A percentile compares a stretch with the other conserved stretches of the same genome.
phyloP scores from a whole-genome alignment of 2,888 invertebrate species.

The Lacanobia oleracea region DNA sequence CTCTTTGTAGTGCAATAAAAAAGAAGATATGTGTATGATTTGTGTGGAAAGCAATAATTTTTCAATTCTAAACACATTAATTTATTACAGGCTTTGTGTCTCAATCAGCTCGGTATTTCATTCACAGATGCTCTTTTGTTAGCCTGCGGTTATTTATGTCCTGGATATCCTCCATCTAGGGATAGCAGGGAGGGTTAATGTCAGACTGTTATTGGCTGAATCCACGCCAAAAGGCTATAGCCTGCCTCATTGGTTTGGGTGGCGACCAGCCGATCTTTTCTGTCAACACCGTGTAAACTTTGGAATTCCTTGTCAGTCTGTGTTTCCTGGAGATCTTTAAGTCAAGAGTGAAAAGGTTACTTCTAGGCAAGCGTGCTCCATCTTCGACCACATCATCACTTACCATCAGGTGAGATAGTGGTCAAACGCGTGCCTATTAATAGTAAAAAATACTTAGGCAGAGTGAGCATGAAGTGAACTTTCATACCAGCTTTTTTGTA shows the following conservation, averaged over 20 bases:
- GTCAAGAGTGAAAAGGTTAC: too few relatives aligned
- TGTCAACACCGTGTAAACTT: too few relatives aligned
- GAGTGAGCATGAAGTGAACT: too few relatives aligned
- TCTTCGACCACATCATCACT: too few relatives aligned
- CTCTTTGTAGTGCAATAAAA: conserved; percentile 43
- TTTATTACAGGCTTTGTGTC: conserved; percentile 29
- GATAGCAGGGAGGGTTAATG: not conserved
- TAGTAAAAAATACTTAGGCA: too few relatives aligned
- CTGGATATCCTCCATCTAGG: not conserved
- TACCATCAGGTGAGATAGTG: too few relatives aligned
- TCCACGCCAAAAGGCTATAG: not conserved
- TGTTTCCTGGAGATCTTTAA: too few relatives aligned
- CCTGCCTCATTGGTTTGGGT: not conserved
- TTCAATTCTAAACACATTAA: conserved; percentile 35
- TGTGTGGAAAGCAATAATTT: conserved; percentile 39
- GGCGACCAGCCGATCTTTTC: not conserved
- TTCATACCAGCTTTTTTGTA: too few relatives aligned
- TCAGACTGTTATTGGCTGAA: not conserved
- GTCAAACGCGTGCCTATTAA: too few relatives aligned
- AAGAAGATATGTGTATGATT: conserved; percentile 28
- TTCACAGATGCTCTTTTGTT: conserved; percentile 27
- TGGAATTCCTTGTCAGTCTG: too few relatives aligned
- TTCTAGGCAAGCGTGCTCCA: too few relatives aligned
- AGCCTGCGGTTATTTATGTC: conserved; percentile 3
- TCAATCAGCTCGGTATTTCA: conserved; percentile 28